Conservation (phyloP, 2,888 invertebrate genomes). For the Phaedon cochleariae region DNA sequence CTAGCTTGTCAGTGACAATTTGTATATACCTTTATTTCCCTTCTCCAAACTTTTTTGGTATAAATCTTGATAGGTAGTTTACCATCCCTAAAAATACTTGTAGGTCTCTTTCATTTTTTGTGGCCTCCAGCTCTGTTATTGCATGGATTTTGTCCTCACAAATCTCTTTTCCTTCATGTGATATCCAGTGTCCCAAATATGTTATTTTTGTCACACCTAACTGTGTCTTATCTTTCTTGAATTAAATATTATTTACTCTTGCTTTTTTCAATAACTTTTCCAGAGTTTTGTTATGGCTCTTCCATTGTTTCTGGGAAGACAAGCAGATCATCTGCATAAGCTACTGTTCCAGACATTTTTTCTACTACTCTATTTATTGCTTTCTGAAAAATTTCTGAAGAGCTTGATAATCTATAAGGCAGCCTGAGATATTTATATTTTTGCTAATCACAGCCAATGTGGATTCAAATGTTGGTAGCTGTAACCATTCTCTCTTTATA, state of each 20-base stretch:
- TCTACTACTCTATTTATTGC: constrained; percentile 7
- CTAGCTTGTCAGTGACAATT: too few species aligned
- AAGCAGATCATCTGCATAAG: constrained; percentile 5
- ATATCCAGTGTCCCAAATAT: too few species aligned
- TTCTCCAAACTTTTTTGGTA: too few species aligned
- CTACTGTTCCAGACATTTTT: constrained; percentile 4
- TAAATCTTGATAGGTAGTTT: constrained; percentile 6
- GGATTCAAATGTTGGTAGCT: constrained; percentile 13
- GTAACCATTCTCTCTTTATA: background rate
- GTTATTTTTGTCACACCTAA: too few species aligned
- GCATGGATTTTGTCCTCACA: constrained; percentile 13
- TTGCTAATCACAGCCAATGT: background rate
- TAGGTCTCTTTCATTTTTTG: constrained; percentile 14
- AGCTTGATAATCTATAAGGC: background rate
- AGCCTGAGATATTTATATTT: too few species aligned
- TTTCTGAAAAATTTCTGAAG: background rate
- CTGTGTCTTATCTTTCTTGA: constrained; percentile 5
- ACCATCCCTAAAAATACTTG: constrained; percentile 16
- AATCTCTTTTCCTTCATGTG: constrained; percentile 12
- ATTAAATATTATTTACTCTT: constrained; percentile 9
- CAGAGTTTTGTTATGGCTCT: background rate
- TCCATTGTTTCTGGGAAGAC: constrained; percentile 1
- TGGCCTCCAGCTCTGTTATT: constrained; percentile 2
- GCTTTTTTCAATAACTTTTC: background rate
- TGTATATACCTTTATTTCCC: too few species aligned